Evolutionary conservation across 2,113 vertebrate genomes (phyloP).

Genomic region (Spea multiplicata): DNA sequence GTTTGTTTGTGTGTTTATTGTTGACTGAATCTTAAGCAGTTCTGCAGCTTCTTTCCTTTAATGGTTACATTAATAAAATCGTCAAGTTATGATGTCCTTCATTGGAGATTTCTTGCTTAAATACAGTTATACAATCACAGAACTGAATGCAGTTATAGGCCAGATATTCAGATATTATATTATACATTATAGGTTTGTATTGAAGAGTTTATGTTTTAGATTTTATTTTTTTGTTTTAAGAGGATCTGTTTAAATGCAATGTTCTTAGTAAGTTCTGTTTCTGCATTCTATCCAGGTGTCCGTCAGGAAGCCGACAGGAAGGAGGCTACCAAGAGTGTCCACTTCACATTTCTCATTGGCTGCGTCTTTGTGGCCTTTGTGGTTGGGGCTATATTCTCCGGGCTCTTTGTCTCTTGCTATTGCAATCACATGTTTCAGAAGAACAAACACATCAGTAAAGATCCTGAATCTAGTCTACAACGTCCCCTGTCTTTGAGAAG

Average conservation of each 20-base stretch:
- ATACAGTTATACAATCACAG: too few species aligned
- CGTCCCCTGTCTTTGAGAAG: conserved; percentile 83
- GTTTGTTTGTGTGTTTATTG: too few species aligned
- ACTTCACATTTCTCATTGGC: conserved; percentile 79
- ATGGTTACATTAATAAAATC: too few species aligned
- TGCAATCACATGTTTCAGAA: conserved; percentile 76
- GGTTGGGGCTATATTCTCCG: conserved; percentile 82
- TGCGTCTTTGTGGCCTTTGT: conserved; percentile 81
- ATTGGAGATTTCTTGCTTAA: too few species aligned
- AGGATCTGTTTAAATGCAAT: background rate
- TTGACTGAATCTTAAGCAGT: too few species aligned
- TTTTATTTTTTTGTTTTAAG: background rate
- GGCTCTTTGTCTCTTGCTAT: conserved; percentile 84
- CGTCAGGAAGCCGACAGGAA: conserved; percentile 68
- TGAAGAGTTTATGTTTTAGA: too few species aligned
- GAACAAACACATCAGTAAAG: conserved; percentile 71
- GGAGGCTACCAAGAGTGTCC: conserved; percentile 72
- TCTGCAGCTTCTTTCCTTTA: too few species aligned
- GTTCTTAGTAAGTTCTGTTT: background rate
- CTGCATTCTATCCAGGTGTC: conserved; percentile 62
- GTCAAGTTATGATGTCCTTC: too few species aligned
- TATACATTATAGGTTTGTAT: background rate
- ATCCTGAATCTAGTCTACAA: conserved; percentile 75
- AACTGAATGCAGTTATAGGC: too few species aligned
- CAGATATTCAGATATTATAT: background rate